A percentile compares a stretch with the other conserved stretches of the same genome.
Conservation (phyloP, 2,888 invertebrate genomes). For the Ochropacha duplaris region DNA sequence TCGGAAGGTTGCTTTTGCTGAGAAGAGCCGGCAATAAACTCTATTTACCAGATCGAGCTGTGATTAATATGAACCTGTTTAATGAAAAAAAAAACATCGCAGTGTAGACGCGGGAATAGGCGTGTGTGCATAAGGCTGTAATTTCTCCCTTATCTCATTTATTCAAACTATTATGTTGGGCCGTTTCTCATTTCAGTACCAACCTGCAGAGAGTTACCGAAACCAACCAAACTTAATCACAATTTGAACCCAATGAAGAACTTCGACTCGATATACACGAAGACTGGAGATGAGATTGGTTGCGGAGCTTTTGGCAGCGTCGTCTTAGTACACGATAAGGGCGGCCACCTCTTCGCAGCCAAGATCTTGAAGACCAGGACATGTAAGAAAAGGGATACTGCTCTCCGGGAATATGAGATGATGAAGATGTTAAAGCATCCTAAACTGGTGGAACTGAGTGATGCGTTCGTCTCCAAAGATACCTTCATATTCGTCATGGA, state of each 20-base stretch:
- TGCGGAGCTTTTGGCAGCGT: slow-evolving; percentile 41
- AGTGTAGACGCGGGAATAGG: no score
- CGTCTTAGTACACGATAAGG: slow-evolving; percentile 20
- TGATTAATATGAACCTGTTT: no score
- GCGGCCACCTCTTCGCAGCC: slow-evolving; percentile 87
- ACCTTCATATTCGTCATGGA: slow-evolving; percentile 94
- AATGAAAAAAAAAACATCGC: no score
- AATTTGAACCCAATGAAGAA: slow-evolving; percentile 4
- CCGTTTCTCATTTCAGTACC: slow-evolving; percentile 11
- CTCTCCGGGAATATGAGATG: slow-evolving; percentile 91
- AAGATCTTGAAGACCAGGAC: slow-evolving; percentile 91
- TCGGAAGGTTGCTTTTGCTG: no score
- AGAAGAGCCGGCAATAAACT: no score
- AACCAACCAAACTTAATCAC: neutral
- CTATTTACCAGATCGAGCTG: no score
- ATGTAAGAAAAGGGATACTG: slow-evolving; percentile 88
- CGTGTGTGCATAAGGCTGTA: no score
- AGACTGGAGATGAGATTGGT: slow-evolving; percentile 31
- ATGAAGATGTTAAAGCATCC: slow-evolving; percentile 94
- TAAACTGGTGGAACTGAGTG: slow-evolving; percentile 86
- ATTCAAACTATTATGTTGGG: no score
- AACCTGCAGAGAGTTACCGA: neutral
- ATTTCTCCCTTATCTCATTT: neutral
- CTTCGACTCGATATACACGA: slow-evolving; percentile 5
- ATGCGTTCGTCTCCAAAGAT: slow-evolving; percentile 30